These are phyloP conservation scores for Euschistus heros DNA, from an alignment of 1,140 invertebrate genomes.

Conservation along the genomic window DNA sequence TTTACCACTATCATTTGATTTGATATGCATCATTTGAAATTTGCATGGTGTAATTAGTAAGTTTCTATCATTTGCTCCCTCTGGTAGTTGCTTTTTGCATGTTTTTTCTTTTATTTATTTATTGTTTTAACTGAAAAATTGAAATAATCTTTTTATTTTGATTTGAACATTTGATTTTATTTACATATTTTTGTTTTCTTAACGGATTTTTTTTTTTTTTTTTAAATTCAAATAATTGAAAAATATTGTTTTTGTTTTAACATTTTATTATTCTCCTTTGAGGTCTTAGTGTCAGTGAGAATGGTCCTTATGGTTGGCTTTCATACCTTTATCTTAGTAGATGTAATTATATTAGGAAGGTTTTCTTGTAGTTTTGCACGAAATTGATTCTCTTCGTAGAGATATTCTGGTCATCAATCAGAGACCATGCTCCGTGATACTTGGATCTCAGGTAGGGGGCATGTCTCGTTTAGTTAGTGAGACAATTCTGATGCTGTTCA, in stretches of 20 bases:
- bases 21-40: too few relatives aligned
- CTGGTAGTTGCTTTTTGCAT: too few relatives aligned
- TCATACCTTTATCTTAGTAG: too few relatives aligned
- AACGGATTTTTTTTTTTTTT: not conserved
- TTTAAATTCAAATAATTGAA: not conserved
- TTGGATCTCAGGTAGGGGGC: not conserved
- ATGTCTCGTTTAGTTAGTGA: not conserved
- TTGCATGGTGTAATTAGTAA: too few relatives aligned
- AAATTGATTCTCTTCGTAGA: too few relatives aligned
- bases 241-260: not conserved
- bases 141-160: too few relatives aligned
- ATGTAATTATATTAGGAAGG: too few relatives aligned
- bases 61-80: too few relatives aligned
- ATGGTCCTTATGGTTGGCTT: not conserved
- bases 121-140: too few relatives aligned
- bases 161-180: not conserved
- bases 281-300: slow-evolving; percentile 6
- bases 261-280: not conserved
- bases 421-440: slow-evolving; percentile 3
- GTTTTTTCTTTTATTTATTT: too few relatives aligned
- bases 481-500: slow-evolving; percentile 2
- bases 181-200: not conserved
- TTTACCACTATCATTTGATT: too few relatives aligned
- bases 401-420: not conserved
- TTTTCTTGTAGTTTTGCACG: too few relatives aligned